Percentiles rank a stretch among this genome's conserved stretches.
phyloP scores from a whole-genome alignment of 2,888 invertebrate species.

The Ischnus inquisitorius region DNA sequence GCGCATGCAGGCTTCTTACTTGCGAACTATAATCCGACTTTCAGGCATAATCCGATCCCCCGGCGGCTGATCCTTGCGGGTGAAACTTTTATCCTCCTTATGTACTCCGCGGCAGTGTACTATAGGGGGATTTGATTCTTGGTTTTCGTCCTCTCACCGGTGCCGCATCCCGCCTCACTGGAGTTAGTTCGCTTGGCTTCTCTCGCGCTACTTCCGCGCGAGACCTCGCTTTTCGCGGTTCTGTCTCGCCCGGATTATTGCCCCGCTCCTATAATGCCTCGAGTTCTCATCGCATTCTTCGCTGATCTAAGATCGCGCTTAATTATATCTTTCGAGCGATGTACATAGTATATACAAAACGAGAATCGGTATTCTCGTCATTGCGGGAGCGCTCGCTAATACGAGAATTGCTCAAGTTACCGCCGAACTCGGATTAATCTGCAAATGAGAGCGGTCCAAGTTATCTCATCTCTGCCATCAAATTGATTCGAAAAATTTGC shows the following conservation, averaged over 20 bases:
- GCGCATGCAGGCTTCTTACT: conserved; percentile 37
- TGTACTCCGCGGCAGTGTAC: not conserved
- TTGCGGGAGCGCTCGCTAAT: no score
- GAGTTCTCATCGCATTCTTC: not conserved
- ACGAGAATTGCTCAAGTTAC: no score
- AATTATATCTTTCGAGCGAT: not conserved
- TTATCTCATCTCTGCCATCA: no score
- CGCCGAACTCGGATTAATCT: no score
- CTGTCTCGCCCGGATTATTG: conserved; percentile 18
- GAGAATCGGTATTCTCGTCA: not conserved
- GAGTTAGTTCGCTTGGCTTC: conserved; percentile 33
- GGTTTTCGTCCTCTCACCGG: conserved; percentile 28
- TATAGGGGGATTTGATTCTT: conserved; percentile 54
- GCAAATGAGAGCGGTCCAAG: no score
- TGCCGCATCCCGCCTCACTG: conserved; percentile 17
- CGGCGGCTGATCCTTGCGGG: conserved; percentile 47
- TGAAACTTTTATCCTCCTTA: conserved; percentile 56
- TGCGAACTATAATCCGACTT: conserved; percentile 28
- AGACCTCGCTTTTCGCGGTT: not conserved
- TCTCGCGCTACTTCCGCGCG: not conserved
- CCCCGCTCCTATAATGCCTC: not conserved
- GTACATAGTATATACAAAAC: not conserved
- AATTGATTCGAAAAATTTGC: no score
- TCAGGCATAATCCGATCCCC: conserved; percentile 56
- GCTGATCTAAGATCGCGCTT: not conserved